phyloP scores from a whole-genome alignment of 2,888 invertebrate species.

The Protophormia terraenovae region DNA sequence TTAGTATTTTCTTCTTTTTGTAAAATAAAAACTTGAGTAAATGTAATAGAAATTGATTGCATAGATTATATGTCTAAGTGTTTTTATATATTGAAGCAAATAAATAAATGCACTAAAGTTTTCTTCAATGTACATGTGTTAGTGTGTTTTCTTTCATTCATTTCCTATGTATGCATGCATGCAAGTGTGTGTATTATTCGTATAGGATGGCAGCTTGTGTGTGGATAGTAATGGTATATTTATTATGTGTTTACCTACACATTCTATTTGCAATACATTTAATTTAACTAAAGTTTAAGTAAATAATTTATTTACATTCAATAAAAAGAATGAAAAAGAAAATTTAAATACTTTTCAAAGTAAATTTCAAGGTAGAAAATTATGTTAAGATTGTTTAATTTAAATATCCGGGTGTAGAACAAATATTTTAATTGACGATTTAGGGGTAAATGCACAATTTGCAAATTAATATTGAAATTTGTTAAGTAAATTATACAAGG shows the following conservation, averaged over 20 bases:
- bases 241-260: conserved; percentile 65
- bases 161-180: background rate
- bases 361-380: background rate
- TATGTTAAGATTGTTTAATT: too few species aligned
- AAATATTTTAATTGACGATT: too few species aligned
- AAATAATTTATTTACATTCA: conserved; percentile 47
- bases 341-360: background rate
- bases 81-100: conserved; percentile 66
- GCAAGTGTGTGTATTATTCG: background rate
- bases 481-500: too few species aligned
- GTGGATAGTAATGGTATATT: conserved; percentile 39
- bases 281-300: conserved; percentile 53
- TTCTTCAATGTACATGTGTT: background rate
- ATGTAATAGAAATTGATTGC: conserved; percentile 69
- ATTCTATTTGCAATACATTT: conserved; percentile 58
- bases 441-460: too few species aligned
- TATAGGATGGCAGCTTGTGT: conserved; percentile 3
- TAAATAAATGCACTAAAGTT: conserved; percentile 63
- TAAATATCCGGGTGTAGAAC: too few species aligned
- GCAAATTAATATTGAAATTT: too few species aligned
- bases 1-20: conserved; percentile 10
- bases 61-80: conserved; percentile 68
- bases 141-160: background rate
- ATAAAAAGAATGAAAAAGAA: too few species aligned
- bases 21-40: conserved; percentile 58